Evolutionary conservation across 2,113 vertebrate genomes (phyloP), one percentile per base, ranked within the genome.

Genomic region (Hippocampus mohnikei): DNA sequence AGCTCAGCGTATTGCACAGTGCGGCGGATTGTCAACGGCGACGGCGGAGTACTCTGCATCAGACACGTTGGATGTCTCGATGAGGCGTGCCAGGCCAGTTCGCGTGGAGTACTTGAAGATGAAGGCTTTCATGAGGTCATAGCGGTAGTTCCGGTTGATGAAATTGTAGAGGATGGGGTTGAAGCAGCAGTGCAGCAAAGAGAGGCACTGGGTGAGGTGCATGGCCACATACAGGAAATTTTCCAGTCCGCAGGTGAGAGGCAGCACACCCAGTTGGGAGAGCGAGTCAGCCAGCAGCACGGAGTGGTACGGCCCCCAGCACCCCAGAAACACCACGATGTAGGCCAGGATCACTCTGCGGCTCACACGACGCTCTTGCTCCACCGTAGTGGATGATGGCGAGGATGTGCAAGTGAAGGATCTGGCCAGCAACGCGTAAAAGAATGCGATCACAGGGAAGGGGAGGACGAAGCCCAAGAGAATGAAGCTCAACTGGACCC

Each of bases 101-200:
- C 95, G 93, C 42, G 94, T 95, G 0, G 95, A 98, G 90, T 98
- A 98, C 86, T 96, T 98, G 79, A 98, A 98, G 86, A 97, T 97
- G 78, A 98, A 95, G 40, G 96, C 96, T 80, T 98, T 98, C 95
- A 97, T 97, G 76, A 98, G 94, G 91, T 98, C 95, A 0, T 98
- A 96, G 85, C 95, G 91, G 85, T 97, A 96, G 91, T 95, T 96
- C 73, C 95, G 93, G 84, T 91, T 88, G 74, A 98, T 93, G 89
- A 98, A 96, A 87, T 95, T 97, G 82, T 99, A 99, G 15, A 99
- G 93, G 62, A 98, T 93, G 2, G 97, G 97, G 84, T 99, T 99
- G 87, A 96, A 89, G 0, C 96, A 99, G 90, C 97, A 98, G 88
- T 99, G 97, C 65, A 95, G 92, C 27, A 98, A 81, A 0, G 97